phyloP scores from a whole-genome alignment of 2,888 invertebrate species.

The Drosophila parthenogenetica region DNA sequence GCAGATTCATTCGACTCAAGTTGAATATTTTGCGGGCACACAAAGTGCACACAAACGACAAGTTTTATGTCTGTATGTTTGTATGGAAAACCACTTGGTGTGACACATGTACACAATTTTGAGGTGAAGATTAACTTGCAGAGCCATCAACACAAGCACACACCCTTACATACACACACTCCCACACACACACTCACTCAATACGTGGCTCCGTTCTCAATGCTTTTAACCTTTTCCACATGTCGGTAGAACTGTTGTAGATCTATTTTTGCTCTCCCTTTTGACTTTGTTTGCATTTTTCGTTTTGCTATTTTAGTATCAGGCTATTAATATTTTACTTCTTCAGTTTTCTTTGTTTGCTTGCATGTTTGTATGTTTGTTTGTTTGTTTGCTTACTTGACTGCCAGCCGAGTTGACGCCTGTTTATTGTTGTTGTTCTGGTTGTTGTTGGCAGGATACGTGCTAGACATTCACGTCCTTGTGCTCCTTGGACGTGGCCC shows the following conservation, averaged over 20 bases:
- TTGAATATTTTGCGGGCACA: conserved; percentile 2
- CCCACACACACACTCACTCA: conserved; percentile 18
- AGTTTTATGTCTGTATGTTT: neutral
- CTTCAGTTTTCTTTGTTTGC: conserved; percentile 41
- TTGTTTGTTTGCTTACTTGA: conserved; percentile 42
- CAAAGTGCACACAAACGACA: conserved; percentile 14
- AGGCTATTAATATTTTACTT: conserved; percentile 76
- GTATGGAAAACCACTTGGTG: conserved; percentile 38
- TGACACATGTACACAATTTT: conserved; percentile 52
- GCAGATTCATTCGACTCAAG: conserved; percentile 13
- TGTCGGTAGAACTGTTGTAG: conserved; percentile 52
- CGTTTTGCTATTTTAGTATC: conserved; percentile 67
- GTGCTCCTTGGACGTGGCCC: conserved; percentile 11
- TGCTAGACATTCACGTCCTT: conserved; percentile 38
- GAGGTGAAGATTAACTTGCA: conserved; percentile 58
- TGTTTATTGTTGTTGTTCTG: conserved; percentile 24
- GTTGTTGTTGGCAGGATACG: conserved; percentile 39
- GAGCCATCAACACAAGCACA: conserved; percentile 31
- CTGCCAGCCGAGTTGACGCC: conserved; percentile 61
- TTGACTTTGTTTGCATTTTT: conserved; percentile 50
- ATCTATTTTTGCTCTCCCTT: conserved; percentile 15
- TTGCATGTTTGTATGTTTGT: conserved; percentile 27
- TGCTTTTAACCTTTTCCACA: conserved; percentile 40
- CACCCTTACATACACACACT: conserved; percentile 3
- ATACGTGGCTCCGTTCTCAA: conserved; percentile 5